A percentile compares a stretch with the other conserved stretches of the same genome.
These are phyloP conservation scores for Epicampocera succincta DNA, from an alignment of 2,888 invertebrate genomes.

Conservation along the genomic window DNA sequence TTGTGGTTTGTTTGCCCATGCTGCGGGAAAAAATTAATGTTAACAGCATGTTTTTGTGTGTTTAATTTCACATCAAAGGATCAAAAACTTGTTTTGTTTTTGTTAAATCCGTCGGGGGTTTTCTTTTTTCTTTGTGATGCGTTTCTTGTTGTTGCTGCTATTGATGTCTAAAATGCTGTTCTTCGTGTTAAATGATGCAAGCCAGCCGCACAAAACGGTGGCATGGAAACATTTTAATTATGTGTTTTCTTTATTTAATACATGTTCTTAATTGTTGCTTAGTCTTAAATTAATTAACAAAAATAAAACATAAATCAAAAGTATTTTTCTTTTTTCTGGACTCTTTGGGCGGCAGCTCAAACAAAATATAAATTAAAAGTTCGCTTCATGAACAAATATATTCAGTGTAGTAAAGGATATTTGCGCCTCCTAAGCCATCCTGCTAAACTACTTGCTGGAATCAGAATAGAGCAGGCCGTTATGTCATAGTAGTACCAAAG, in stretches of 20 bases:
- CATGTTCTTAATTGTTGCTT: not conserved
- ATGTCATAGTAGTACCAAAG: too few relatives aligned
- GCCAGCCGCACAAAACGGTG: conserved; percentile 67
- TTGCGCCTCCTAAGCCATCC: too few relatives aligned
- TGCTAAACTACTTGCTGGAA: too few relatives aligned
- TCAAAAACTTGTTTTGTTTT: conserved; percentile 60
- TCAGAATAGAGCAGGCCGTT: too few relatives aligned
- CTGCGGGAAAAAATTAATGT: conserved; percentile 79
- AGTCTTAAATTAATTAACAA: conserved; percentile 4
- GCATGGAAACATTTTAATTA: conserved; percentile 79
- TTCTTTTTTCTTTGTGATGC: conserved; percentile 10
- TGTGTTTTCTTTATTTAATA: conserved; percentile 64
- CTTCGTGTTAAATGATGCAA: conserved; percentile 43
- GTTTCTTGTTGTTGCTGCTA: conserved; percentile 40
- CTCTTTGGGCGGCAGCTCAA: too few relatives aligned
- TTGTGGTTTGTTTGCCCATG: conserved; percentile 60
- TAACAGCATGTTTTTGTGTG: conserved; percentile 78
- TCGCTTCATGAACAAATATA: too few relatives aligned
- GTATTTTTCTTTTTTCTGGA: not conserved
- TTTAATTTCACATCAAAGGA: conserved; percentile 72
- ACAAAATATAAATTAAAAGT: too few relatives aligned
- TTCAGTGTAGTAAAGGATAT: too few relatives aligned
- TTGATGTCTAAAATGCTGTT: conserved; percentile 24
- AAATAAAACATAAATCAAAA: conserved; percentile 39
- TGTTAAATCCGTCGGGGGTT: conserved; percentile 38